phyloP scores from a whole-genome alignment of 1,140 invertebrate species.

The Caligus rogercresseyi region DNA sequence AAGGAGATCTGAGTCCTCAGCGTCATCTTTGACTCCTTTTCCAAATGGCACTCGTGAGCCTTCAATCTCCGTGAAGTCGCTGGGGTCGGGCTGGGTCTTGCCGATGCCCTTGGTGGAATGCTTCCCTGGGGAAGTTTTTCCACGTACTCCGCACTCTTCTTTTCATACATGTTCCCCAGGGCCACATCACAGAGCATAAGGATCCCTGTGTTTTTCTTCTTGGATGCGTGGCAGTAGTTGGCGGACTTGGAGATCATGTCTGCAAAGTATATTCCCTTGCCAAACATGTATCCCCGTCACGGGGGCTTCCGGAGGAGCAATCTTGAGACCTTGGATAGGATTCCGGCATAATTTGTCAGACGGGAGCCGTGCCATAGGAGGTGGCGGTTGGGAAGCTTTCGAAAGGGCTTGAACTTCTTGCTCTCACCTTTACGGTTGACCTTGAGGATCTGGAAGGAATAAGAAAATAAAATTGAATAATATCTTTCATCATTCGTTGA shows the following conservation, averaged over 20 bases:
- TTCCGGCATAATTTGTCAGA: slow-evolving; percentile 82
- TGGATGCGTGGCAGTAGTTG: slow-evolving; percentile 77
- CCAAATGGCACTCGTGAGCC: slow-evolving; percentile 50
- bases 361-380: slow-evolving; percentile 93
- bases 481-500: too few species aligned
- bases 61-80: slow-evolving; percentile 21
- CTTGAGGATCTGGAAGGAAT: slow-evolving; percentile 45
- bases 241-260: slow-evolving; percentile 98
- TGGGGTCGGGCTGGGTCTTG: slow-evolving; percentile 48
- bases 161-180: slow-evolving; percentile 68
- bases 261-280: slow-evolving; percentile 87
- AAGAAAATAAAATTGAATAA: slow-evolving; percentile 18
- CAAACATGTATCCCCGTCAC: slow-evolving; percentile 96
- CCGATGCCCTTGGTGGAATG: slow-evolving; percentile 64
- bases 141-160: slow-evolving; percentile 46
- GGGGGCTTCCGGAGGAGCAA: slow-evolving; percentile 87
- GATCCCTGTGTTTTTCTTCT: slow-evolving; percentile 51
- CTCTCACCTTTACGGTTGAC: slow-evolving; percentile 58
- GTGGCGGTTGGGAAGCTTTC: slow-evolving; percentile 61
- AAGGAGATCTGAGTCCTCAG: slow-evolving; percentile 38
- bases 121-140: slow-evolving; percentile 53
- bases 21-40: slow-evolving; percentile 32
- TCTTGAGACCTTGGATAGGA: slow-evolving; percentile 83
- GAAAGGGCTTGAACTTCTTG: slow-evolving; percentile 60
- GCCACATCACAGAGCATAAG: slow-evolving; percentile 88